A percentile compares a stretch with the other conserved stretches of the same genome.
These are phyloP conservation scores for Apamea monoglypha DNA, from an alignment of 2,888 invertebrate genomes.

Conservation along the genomic window DNA sequence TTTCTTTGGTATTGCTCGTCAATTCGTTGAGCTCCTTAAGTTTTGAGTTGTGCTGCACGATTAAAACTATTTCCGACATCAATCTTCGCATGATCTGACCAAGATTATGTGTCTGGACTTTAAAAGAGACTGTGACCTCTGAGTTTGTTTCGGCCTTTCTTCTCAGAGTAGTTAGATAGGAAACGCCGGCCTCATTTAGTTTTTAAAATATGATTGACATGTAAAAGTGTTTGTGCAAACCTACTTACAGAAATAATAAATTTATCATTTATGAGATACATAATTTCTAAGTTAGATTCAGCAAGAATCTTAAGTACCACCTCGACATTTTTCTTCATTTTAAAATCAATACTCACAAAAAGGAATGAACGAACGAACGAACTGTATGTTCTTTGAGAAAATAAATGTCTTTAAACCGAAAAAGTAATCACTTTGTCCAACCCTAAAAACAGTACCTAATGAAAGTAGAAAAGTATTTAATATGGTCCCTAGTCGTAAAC, in stretches of 20 bases:
- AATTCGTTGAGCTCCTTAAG: not conserved
- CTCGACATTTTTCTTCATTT: not conserved
- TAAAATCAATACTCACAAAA: not conserved
- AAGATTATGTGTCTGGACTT: too few species aligned
- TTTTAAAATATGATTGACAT: too few species aligned
- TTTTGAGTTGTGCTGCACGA: too few species aligned
- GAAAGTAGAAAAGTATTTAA: slow-evolving; percentile 2
- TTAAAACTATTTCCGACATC: too few species aligned
- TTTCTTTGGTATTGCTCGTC: not conserved
- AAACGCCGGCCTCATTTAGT: too few species aligned
- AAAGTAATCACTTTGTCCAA: slow-evolving; percentile 1
- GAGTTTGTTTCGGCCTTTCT: too few species aligned
- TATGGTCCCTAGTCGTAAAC: slow-evolving; percentile 7
- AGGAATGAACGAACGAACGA: too few species aligned
- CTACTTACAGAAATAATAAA: not conserved
- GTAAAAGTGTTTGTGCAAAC: not conserved
- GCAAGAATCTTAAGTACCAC: not conserved
- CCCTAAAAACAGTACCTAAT: not conserved
- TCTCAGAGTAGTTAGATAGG: too few species aligned
- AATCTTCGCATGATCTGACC: too few species aligned
- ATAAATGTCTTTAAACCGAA: too few species aligned
- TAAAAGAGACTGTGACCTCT: too few species aligned
- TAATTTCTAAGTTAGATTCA: not conserved
- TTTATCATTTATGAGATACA: not conserved
- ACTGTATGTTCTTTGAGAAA: too few species aligned